These are phyloP conservation scores for Martes martes DNA, from an alignment of 2,113 vertebrate species.

Conservation along the genomic window DNA sequence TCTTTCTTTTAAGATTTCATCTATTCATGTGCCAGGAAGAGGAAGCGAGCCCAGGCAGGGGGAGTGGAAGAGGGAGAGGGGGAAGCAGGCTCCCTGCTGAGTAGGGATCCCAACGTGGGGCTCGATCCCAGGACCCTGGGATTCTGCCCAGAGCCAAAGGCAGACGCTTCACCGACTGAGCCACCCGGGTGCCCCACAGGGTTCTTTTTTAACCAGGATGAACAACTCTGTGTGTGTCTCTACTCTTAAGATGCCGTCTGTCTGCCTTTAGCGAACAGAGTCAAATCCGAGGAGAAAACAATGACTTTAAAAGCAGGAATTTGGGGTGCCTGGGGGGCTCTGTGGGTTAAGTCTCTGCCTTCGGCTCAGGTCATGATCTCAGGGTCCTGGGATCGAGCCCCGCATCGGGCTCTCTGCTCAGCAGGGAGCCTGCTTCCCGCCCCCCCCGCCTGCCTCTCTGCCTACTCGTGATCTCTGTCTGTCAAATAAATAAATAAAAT, in stretches of 20 bases:
- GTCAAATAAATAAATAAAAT: no score
- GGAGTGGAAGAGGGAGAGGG: neutral
- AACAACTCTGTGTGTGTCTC: neutral
- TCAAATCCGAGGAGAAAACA: no score
- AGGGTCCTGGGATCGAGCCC: no score
- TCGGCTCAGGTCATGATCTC: no score
- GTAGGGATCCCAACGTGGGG: neutral
- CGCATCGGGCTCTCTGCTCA: no score
- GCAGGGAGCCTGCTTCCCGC: no score
- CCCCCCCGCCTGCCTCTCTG: no score
- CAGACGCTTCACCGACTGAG: neutral
- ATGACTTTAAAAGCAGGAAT: neutral
- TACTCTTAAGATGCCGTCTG: rapidly evolving
- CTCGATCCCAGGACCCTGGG: neutral
- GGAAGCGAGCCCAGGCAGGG: neutral
- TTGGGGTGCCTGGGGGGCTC: no score
- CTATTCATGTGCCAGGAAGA: neutral
- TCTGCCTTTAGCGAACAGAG: neutral
- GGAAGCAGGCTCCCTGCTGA: neutral
- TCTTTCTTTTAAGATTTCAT: neutral
- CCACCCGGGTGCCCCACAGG: neutral
- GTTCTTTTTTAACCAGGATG: neutral
- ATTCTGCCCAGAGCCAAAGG: neutral
- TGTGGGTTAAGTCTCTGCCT: no score
- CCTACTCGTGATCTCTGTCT: no score